phyloP scores from a whole-genome alignment of 1,140 invertebrate genomes.

The Drosophila melanica region DNA sequence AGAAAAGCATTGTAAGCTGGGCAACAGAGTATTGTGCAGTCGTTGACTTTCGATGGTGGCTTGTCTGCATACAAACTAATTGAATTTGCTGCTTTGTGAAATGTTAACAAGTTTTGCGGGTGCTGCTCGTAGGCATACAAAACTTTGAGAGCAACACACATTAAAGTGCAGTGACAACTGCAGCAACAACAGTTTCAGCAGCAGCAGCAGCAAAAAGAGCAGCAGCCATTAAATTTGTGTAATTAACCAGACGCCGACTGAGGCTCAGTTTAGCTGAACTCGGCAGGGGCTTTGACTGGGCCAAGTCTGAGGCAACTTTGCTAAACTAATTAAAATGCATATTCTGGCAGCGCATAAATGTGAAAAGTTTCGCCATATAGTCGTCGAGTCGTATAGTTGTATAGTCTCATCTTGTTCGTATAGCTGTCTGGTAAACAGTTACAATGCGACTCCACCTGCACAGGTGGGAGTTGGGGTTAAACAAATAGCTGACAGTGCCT shows the following conservation, averaged over 20 bases:
- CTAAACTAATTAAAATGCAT: constrained; percentile 82
- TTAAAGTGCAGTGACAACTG: constrained; percentile 68
- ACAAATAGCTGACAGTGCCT: constrained; percentile 60
- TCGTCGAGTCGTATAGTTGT: constrained; percentile 24
- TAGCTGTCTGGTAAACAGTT: constrained; percentile 49
- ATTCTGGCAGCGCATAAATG: constrained; percentile 77
- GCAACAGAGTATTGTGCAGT: not conserved
- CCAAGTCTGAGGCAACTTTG: constrained; percentile 61
- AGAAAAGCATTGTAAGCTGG: no score
- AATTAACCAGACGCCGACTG: constrained; percentile 72
- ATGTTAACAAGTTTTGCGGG: constrained; percentile 77
- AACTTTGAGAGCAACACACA: constrained; percentile 38
- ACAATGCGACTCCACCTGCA: constrained; percentile 61
- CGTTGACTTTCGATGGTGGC: not conserved
- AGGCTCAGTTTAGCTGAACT: constrained; percentile 7
- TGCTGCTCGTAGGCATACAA: constrained; percentile 47
- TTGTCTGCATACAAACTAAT: constrained; percentile 55
- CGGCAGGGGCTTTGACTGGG: not conserved
- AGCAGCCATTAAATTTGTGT: constrained; percentile 72
- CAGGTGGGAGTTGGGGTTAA: constrained; percentile 54
- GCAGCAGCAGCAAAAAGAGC: constrained; percentile 5
- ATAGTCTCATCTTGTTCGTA: not conserved
- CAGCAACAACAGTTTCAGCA: constrained; percentile 14
- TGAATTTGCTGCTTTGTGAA: constrained; percentile 81
- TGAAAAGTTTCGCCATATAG: constrained; percentile 67